Base-by-base conservation (phyloP, 2,113 vertebrate species). In the Tetraodon nigroviridis region DNA sequence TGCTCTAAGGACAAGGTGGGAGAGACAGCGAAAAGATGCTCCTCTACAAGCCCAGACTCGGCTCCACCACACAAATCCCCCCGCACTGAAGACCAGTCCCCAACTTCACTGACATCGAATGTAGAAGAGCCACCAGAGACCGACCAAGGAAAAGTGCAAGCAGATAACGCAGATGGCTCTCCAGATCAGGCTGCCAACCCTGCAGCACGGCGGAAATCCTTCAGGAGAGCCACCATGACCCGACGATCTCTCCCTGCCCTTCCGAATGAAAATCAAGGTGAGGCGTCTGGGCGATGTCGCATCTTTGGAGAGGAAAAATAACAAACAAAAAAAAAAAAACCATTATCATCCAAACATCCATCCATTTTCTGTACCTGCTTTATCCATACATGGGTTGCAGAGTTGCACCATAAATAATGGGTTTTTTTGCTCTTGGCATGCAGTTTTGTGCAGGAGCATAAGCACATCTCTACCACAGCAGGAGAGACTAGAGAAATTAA, bases 161-260 rank as follows among this genome's bases (percentile, higher is more conserved):
- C 41, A 12, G 73, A 70, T 24, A 68, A 49, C 52, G 29, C 7
- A 3, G 67, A 74, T 20, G 52, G 24, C 11, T 13, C 51, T 6
- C 18, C 51, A 0, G 50, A 55, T 52, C 48, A 67, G 1, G 37
- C 78, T 17, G 58, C 51, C 13, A 85, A 60, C 22, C 75, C 84
- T 8, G 56, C 45, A 24, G 52, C 72, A 3, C 67, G 71, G 19
- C 84, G 82, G 50, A 90, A 89, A 22, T 92, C 91, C 20, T 92
- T 88, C 88, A 88, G 89, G 54, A 86, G 90, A 76, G 84, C 88
- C 19, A 88, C 88, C 6, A 41, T 89, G 53, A 81, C 70, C 24
- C 67, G 89, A 50, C 86, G 86, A n/a, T 91, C 90, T n/a, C 83
- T 92, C 3, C 86, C 88, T 17, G 60, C 75, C 3, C 80, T 86